phyloP scores from a whole-genome alignment of 2,888 invertebrate species.

The Tetrapedia diversipes region DNA sequence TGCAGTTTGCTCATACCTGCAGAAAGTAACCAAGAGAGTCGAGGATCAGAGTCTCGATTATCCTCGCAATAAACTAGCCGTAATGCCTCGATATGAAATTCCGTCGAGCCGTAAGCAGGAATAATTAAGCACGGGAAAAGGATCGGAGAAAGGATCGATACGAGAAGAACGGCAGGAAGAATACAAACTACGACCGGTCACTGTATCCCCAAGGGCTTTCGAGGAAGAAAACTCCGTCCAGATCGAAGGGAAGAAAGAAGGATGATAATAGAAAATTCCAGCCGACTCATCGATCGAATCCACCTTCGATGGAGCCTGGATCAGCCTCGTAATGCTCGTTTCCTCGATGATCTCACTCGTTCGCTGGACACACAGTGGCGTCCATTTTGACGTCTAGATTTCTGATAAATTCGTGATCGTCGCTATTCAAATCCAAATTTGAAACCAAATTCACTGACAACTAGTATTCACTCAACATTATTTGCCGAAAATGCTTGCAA shows the following conservation, averaged over 20 bases:
- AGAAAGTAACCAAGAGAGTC: too few relatives aligned
- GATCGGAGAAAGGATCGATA: neutral
- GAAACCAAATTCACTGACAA: too few relatives aligned
- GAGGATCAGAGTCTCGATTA: neutral
- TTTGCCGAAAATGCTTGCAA: too few relatives aligned
- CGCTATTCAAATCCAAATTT: too few relatives aligned
- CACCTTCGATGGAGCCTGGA: conserved; percentile 22
- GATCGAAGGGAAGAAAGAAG: neutral
- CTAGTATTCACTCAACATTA: too few relatives aligned
- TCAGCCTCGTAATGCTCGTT: conserved; percentile 34
- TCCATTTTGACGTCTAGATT: too few relatives aligned
- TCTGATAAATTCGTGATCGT: too few relatives aligned
- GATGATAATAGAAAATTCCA: conserved; percentile 32
- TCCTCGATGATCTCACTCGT: conserved; percentile 38
- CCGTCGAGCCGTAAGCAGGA: neutral
- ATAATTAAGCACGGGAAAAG: conserved; percentile 27
- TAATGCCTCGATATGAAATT: conserved; percentile 6
- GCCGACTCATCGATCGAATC: conserved; percentile 17
- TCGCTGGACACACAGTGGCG: too few relatives aligned
- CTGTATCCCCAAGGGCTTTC: conserved; percentile 3
- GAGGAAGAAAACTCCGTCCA: neutral
- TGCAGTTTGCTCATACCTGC: too few relatives aligned
- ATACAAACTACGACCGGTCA: conserved; percentile 29
- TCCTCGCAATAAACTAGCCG: neutral
- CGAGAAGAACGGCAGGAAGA: conserved; percentile 19